phyloP scores from a whole-genome alignment of 2,113 vertebrate genomes.

The Neotragus pygmaeus region DNA sequence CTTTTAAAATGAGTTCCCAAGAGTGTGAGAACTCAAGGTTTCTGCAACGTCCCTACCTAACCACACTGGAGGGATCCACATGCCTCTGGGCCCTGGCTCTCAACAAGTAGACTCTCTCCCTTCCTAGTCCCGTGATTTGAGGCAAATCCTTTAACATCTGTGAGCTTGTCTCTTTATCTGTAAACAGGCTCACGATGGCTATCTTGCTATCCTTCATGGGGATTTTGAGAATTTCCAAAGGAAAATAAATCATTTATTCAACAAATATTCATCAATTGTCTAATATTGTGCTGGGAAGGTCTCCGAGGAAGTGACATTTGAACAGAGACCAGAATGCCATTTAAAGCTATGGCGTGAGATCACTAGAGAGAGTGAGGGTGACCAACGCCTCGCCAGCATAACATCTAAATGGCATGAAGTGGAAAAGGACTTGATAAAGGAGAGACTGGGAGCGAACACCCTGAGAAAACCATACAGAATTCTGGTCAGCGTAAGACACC shows the following conservation, averaged over 20 bases:
- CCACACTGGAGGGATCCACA: background rate
- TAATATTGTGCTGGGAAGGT: background rate
- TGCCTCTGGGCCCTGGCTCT: background rate
- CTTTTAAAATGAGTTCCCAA: background rate
- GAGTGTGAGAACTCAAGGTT: background rate
- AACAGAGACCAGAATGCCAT: conserved; percentile 27
- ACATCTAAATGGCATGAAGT: background rate
- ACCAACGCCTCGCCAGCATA: background rate
- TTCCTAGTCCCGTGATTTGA: background rate
- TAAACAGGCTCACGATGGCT: background rate
- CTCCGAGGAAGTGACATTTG: background rate
- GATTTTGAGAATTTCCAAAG: conserved; percentile 7
- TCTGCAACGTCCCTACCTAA: background rate
- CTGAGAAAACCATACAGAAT: background rate
- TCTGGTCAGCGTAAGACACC: background rate
- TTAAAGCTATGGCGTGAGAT: background rate
- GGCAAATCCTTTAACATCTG: background rate
- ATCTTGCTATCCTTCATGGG: background rate
- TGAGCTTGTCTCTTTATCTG: background rate
- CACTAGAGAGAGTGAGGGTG: background rate
- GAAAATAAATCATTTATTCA: background rate
- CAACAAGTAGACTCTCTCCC: background rate
- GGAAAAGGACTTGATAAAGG: background rate
- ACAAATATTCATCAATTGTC: background rate
- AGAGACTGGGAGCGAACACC: background rate